Conservation (phyloP, 2,113 vertebrate species). For the Ictalurus furcatus region DNA sequence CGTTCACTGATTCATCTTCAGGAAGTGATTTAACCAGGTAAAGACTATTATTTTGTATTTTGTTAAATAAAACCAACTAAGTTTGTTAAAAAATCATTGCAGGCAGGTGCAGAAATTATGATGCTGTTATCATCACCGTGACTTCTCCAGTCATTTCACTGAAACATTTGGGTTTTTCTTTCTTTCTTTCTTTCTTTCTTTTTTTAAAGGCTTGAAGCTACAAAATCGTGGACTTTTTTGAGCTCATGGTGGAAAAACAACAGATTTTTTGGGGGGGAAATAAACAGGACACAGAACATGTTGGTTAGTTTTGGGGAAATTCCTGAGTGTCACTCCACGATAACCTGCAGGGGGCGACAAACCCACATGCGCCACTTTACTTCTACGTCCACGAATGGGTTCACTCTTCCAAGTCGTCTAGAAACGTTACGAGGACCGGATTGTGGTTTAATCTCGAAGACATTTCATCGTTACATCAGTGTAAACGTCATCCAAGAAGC, state of each 20-base stretch:
- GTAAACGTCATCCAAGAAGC: neutral
- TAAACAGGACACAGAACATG: neutral
- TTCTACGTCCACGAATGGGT: neutral
- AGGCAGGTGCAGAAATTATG: neutral
- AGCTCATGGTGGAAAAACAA: neutral
- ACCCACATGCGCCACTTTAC: neutral
- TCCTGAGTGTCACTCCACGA: neutral
- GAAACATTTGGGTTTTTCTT: too few species aligned
- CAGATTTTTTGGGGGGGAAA: neutral
- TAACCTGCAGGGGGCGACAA: neutral
- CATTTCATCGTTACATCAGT: neutral
- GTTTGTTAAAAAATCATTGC: too few species aligned
- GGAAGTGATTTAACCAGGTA: too few species aligned
- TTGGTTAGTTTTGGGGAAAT: neutral
- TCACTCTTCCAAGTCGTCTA: neutral
- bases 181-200: too few species aligned
- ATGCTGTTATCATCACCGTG: neutral
- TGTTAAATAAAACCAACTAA: too few species aligned
- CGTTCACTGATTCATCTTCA: too few species aligned
- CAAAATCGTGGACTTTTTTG: neutral
- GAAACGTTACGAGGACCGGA: neutral
- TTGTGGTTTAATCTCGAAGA: neutral
- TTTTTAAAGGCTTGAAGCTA: too few species aligned
- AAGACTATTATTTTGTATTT: too few species aligned
- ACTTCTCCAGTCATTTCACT: neutral